Evolutionary conservation across 2,888 invertebrate genomes (phyloP).

Genomic region (Eupithecia centaureata): DNA sequence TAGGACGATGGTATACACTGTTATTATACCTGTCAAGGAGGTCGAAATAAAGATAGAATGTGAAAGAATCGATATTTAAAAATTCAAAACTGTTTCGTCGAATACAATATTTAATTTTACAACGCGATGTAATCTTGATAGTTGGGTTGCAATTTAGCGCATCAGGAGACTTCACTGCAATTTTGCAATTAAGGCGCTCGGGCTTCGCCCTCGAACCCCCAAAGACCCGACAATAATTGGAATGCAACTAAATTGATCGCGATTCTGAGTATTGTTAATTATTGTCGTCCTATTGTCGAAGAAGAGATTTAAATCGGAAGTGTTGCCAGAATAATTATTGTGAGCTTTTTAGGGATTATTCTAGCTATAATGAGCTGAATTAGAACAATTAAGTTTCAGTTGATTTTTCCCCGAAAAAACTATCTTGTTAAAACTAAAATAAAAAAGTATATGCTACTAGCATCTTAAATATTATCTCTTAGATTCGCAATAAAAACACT

Average conservation of each 20-base stretch:
- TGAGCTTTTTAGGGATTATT: not conserved
- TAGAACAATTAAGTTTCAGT: too few relatives aligned
- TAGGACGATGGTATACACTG: not conserved
- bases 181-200: slow-evolving; percentile 48
- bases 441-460: not conserved
- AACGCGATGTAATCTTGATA: slow-evolving; percentile 47
- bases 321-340: slow-evolving; percentile 23
- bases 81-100: not conserved
- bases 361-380: too few relatives aligned
- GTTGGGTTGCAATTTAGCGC: slow-evolving; percentile 43
- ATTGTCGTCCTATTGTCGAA: slow-evolving; percentile 47
- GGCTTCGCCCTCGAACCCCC: slow-evolving; percentile 40
- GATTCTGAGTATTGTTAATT: slow-evolving; percentile 53
- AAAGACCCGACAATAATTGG: slow-evolving; percentile 50
- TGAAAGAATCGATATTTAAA: not conserved
- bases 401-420: too few relatives aligned
- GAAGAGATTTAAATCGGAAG: slow-evolving; percentile 38
- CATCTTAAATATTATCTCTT: too few relatives aligned
- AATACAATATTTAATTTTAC: slow-evolving; percentile 5
- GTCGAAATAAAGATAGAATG: not conserved
- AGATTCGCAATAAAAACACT: not conserved
- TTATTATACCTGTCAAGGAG: not conserved
- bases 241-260: slow-evolving; percentile 50
- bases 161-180: slow-evolving; percentile 43
- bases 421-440: not conserved